phyloP scores from a whole-genome alignment of 1,140 invertebrate genomes.

The Trypoxylus dichotomus region DNA sequence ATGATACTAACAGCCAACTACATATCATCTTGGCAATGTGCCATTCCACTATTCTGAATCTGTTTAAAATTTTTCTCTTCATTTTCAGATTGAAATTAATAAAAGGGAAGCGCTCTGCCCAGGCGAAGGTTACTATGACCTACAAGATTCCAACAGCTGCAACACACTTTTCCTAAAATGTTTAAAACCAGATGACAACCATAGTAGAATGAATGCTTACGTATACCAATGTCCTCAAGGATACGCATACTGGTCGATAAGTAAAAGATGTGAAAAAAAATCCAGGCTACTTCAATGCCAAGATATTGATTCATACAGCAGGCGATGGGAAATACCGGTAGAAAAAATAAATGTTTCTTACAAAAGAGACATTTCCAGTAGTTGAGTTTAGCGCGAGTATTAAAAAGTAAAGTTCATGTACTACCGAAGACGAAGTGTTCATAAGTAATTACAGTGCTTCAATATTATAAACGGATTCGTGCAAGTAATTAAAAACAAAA shows the following conservation, averaged over 20 bases:
- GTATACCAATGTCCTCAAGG: constrained; percentile 76
- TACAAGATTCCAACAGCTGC: constrained; percentile 64
- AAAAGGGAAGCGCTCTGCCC: constrained; percentile 64
- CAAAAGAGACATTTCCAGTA: constrained; percentile 32
- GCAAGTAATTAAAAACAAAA: not conserved
- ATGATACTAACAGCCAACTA: too few relatives aligned
- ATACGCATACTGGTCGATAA: constrained; percentile 75
- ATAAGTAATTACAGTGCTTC: not conserved
- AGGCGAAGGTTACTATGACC: constrained; percentile 67
- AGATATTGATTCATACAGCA: constrained; percentile 47
- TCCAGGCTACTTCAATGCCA: constrained; percentile 63
- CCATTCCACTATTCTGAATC: not conserved
- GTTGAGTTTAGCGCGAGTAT: not conserved
- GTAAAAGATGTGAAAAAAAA: constrained; percentile 70
- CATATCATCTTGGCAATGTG: too few relatives aligned
- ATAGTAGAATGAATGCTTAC: constrained; percentile 64
- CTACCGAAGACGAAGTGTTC: not conserved
- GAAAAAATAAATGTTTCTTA: constrained; percentile 56
- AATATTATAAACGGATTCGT: not conserved
- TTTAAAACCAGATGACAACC: constrained; percentile 53
- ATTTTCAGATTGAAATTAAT: constrained; percentile 62
- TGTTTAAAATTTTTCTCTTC: not conserved
- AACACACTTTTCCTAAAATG: constrained; percentile 77
- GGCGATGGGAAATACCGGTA: constrained; percentile 58
- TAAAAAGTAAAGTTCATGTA: not conserved